Conservation (phyloP, 1,140 invertebrate species). For the Diorhabda elongata region DNA sequence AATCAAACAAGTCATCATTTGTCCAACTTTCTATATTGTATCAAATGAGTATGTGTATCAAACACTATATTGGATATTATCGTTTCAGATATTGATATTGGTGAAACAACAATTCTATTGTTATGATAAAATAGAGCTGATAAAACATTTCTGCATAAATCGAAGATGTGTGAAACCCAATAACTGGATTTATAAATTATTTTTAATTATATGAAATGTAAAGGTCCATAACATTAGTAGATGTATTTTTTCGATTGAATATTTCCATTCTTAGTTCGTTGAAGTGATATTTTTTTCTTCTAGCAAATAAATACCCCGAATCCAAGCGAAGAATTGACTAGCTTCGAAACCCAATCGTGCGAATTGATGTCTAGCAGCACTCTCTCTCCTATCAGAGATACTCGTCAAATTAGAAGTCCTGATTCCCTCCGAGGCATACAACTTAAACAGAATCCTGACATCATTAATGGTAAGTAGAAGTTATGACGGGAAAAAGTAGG, state of each 20-base stretch:
- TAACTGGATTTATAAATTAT: not conserved
- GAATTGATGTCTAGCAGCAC: constrained; percentile 22
- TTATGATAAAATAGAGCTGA: too few relatives aligned
- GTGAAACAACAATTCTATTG: not conserved
- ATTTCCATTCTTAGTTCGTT: too few relatives aligned
- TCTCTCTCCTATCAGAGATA: constrained; percentile 29
- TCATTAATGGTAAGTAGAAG: constrained; percentile 70
- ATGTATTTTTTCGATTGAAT: too few relatives aligned
- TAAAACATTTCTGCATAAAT: too few relatives aligned
- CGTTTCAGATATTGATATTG: not conserved
- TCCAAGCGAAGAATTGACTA: constrained; percentile 6
- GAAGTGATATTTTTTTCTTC: not conserved
- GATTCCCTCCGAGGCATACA: constrained; percentile 48
- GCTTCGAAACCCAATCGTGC: constrained; percentile 12
- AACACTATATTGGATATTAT: not conserved
- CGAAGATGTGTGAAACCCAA: not conserved
- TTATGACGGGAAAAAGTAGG: too few relatives aligned
- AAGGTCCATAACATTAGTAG: not conserved
- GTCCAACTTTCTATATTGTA: not conserved
- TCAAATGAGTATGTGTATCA: not conserved
- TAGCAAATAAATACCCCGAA: constrained; percentile 13
- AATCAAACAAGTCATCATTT: not conserved
- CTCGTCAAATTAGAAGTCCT: constrained; percentile 34
- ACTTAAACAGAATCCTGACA: constrained; percentile 67
- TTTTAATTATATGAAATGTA: not conserved